phyloP scores from a whole-genome alignment of 2,113 vertebrate species.

The Girardinichthys multiradiatus region DNA sequence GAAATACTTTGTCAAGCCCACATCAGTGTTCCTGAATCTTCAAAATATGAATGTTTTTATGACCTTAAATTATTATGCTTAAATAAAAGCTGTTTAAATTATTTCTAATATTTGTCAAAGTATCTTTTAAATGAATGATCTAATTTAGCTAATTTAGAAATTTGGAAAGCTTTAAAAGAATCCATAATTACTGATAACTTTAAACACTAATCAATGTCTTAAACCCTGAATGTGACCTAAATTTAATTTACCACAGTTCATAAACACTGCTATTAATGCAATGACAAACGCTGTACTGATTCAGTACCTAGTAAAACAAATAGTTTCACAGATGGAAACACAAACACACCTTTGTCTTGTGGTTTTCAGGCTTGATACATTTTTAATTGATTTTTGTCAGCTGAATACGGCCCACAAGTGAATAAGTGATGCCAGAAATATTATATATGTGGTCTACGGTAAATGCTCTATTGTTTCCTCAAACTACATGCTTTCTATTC shows the following conservation, averaged over 20 bases:
- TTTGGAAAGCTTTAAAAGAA: neutral
- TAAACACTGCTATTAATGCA: neutral
- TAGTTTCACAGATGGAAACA: neutral
- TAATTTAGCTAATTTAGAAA: too few species aligned
- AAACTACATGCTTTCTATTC: neutral
- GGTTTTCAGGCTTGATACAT: neutral
- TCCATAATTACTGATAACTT: neutral
- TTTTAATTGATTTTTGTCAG: neutral
- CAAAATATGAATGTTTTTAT: too few species aligned
- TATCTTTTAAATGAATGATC: too few species aligned
- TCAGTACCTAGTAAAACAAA: neutral
- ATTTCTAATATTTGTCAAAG: too few species aligned
- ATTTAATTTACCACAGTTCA: neutral
- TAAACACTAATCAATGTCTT: neutral
- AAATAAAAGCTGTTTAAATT: too few species aligned
- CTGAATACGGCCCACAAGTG: neutral
- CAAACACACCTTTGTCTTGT: neutral
- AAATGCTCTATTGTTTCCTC: neutral
- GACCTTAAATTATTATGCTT: too few species aligned
- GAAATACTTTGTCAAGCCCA: too few species aligned
- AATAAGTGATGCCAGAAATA: neutral
- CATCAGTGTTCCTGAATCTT: too few species aligned
- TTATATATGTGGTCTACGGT: neutral
- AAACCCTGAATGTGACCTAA: too few species aligned
- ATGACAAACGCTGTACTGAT: neutral